Evolutionary conservation across 2,888 invertebrate species (phyloP), one percentile per base, ranked within the genome.

Genomic region (Steromphala cineraria): DNA sequence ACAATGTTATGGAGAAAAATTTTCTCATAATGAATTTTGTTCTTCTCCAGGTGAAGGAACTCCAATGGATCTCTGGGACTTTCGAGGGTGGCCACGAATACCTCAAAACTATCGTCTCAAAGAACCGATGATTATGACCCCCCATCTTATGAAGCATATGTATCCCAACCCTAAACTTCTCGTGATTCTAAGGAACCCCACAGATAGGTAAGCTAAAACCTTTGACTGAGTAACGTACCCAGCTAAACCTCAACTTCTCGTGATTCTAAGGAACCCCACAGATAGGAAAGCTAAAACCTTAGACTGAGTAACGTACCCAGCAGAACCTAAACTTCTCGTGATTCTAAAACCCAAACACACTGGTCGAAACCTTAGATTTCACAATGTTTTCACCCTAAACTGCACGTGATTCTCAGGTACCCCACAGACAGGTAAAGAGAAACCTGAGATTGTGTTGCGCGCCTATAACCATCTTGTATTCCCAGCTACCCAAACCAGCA

Each of bases 1-100:
- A n/a, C n/a, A n/a, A n/a, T n/a, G n/a, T n/a, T n/a, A 36, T 36
- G 4, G 4, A 36, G 36, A 36, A 36, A 36, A 36, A 36, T 36
- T 36, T 36, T 36, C 36, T 7, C 7, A 46, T 10, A 10, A 46
- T 46, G 5, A 13, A 46, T 46, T 5, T 13, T 46, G 13, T 46
- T 46, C 13, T 46, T 13, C 10, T 46, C 46, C 36, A 71, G 71
- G 71, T 71, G 71, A 71, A 19, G 71, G 71, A 8, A 71, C 71
- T 2, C 71, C 71, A 8, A 71, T 71, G 71, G 71, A 71, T n/a
- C n/a, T 71, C 5, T 71, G 71, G 71, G 71, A 71, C 17, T 71
- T 71, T 31, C 31, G 71, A 19, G 71, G 71, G 5, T 71, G 71
- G 71, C 71, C 71, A 3, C 71, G 71, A 10, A 71, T 71, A 17